Conservation (phyloP, 2,113 vertebrate species). For the Saiga tatarica region DNA sequence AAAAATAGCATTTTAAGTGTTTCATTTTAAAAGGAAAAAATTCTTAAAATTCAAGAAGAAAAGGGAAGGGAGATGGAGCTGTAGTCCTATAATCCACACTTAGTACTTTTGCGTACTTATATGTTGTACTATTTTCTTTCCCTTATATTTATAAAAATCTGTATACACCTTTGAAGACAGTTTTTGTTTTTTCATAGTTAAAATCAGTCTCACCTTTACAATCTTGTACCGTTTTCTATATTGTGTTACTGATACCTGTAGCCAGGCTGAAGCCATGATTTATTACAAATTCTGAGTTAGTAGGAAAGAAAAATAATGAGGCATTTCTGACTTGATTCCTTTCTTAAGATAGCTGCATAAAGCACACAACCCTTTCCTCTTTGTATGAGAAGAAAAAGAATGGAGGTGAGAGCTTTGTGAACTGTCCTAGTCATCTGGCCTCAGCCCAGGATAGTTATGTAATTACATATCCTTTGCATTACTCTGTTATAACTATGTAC, state of each 20-base stretch:
- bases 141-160: background rate
- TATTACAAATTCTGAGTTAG: background rate
- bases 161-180: background rate
- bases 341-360: background rate
- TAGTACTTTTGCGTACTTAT: background rate
- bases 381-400: background rate
- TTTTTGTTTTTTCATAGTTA: background rate
- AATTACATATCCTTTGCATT: background rate
- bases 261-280: background rate
- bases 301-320: background rate
- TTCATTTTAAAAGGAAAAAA: constrained; percentile 1
- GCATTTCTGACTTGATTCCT: background rate
- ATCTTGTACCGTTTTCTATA: background rate
- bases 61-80: background rate
- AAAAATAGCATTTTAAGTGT: background rate
- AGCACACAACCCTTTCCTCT: background rate
- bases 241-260: background rate
- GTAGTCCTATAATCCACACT: background rate
- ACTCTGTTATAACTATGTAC: background rate
- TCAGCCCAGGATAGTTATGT: background rate
- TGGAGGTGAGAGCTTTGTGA: background rate
- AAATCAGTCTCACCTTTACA: background rate
- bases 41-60: background rate
- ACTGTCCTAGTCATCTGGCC: background rate
- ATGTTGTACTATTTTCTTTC: background rate